Evolutionary conservation across 2,888 invertebrate genomes (phyloP), one percentile per base, ranked within the genome.

Genomic region (Eledone cirrhosa): DNA sequence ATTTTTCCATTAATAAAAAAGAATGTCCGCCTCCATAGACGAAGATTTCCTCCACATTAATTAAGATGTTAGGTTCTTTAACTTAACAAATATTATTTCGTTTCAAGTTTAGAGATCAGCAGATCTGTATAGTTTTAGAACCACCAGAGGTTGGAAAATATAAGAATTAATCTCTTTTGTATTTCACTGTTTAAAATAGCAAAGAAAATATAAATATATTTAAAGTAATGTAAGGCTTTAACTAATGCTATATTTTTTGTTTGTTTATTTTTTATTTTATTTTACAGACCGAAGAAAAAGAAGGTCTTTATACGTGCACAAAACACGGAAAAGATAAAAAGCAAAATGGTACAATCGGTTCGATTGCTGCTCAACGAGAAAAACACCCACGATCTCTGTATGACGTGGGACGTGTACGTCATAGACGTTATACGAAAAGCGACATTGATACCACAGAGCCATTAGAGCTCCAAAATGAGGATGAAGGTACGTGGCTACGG

Each of bases 261-360:
- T 13, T 31, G 1, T 33, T 74, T 74, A 41, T 31, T 74, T n/a
- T n/a, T 76, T 76, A 24, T 75, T 67, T 14, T 72, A 33, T 33
- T 47, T 80, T 81, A 27, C 80, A 85, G 85, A 83, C 83, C 47
- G 84, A 81, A 75, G 84, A 83, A 48, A 76, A 81, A 29, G 84
- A 85, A 78, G 78, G 80, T 22, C 77, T 78, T 19, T 83, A 81
- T 63, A 65, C 47, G 22, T 83, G 83, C 78, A 77, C 77, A 67
- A 79, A 80, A 24, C 82, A 83, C 77, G 79, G 76, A 22, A 76
- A 48, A 48, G 48, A 76, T 76, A 76, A 76, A 19, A 47, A 76
- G 29, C 47, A 76, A 22, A 76, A 76, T 0, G 76, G 76, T 29
- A 76, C 47, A 14, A 48, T 47, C 48, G 76, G 76, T 27, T 76